Evolutionary conservation across 30 jellyfish, hydroid and myxozoan genomes (phyloP).

Genomic region (Rhopilema esculentum): DNA sequence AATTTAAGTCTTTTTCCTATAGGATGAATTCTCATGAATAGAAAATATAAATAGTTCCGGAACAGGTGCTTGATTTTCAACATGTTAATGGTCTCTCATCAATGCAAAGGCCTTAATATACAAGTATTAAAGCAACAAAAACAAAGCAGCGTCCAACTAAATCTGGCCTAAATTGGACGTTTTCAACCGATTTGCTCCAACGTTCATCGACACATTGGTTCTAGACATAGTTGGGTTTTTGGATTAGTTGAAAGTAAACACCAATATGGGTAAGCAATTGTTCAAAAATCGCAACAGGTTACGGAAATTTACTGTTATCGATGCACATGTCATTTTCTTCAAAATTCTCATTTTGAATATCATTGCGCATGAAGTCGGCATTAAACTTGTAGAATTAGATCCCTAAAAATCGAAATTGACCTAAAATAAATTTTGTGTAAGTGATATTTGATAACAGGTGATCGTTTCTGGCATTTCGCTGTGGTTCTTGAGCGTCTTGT

Average conservation of each 20-base stretch:
- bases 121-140: too few relatives aligned
- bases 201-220: not conserved
- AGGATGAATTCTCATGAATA: conserved; percentile 27
- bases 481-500: not conserved
- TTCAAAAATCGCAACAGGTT: not conserved
- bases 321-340: not conserved
- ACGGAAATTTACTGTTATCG: not conserved
- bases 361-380: too few relatives aligned
- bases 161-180: not conserved
- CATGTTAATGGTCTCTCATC: conserved; percentile 3
- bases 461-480: not conserved
- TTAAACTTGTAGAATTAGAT: too few relatives aligned
- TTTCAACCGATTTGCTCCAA: not conserved
- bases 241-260: not conserved
- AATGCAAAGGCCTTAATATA: conserved; percentile 15
- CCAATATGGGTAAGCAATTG: not conserved
- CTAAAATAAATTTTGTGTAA: too few relatives aligned
- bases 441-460: not conserved
- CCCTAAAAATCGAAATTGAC: too few relatives aligned
- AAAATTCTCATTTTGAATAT: too few relatives aligned
- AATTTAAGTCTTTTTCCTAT: conserved; percentile 16
- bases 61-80: conserved; percentile 30
- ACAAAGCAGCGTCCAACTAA: not conserved
- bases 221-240: not conserved
- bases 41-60: conserved; percentile 19